Conservation (phyloP, 2,888 invertebrate species). For the Ptycholaimellus sp. region DNA sequence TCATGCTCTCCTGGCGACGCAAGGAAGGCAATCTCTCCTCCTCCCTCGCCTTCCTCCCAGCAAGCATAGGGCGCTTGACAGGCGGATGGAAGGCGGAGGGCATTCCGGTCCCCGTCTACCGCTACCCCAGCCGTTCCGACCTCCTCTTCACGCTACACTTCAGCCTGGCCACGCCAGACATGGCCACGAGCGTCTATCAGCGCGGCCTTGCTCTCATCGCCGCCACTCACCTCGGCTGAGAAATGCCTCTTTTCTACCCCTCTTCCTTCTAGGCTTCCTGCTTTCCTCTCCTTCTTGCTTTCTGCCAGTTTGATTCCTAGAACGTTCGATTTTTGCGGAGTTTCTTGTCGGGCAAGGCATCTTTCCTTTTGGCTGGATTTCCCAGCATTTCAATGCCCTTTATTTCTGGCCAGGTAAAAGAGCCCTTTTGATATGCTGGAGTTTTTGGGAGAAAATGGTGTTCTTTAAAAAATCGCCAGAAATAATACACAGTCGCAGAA, state of each 20-base stretch:
- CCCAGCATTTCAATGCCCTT: too few relatives aligned
- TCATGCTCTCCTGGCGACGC: slow-evolving; percentile 68
- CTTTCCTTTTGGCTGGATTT: neutral
- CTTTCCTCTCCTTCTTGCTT: slow-evolving; percentile 1
- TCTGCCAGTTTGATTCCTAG: too few relatives aligned
- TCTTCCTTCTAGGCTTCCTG: slow-evolving; percentile 1
- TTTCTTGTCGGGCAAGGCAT: slow-evolving; percentile 1
- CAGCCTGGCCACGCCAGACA: slow-evolving; percentile 51
- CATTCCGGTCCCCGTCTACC: slow-evolving; percentile 75
- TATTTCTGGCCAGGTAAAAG: too few relatives aligned
- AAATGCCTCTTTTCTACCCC: neutral
- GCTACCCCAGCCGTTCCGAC: slow-evolving; percentile 82
- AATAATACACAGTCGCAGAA: too few relatives aligned
- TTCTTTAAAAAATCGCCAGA: too few relatives aligned
- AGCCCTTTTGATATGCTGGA: too few relatives aligned
- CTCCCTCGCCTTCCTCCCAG: too few relatives aligned
- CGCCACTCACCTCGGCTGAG: slow-evolving; percentile 47
- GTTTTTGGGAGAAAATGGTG: too few relatives aligned
- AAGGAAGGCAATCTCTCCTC: too few relatives aligned
- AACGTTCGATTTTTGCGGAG: too few relatives aligned
- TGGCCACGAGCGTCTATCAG: slow-evolving; percentile 50
- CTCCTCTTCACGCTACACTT: slow-evolving; percentile 80
- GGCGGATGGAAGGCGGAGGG: slow-evolving; percentile 23
- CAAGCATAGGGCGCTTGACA: slow-evolving; percentile 19
- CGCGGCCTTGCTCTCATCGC: slow-evolving; percentile 86